Percentiles rank a stretch among this genome's conserved stretches.
Evolutionary conservation across 2,888 invertebrate species (phyloP).

Genomic region (Congeria kusceri): DNA sequence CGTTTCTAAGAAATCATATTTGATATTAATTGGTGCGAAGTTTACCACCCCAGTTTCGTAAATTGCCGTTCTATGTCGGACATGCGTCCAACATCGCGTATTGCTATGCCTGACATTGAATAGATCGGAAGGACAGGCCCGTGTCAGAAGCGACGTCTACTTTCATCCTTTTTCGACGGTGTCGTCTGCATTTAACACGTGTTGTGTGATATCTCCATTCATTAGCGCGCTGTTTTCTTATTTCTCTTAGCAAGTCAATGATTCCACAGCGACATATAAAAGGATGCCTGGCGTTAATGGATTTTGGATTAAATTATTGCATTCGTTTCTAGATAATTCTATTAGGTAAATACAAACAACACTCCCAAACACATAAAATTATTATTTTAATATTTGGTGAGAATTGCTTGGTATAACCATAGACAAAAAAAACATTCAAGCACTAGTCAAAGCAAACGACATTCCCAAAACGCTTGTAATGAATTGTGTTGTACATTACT

Average conservation of each 20-base stretch:
- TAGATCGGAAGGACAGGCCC: slow-evolving; percentile 56
- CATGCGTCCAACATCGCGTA: slow-evolving; percentile 19
- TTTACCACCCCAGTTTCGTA: slow-evolving; percentile 30
- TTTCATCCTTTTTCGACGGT: slow-evolving; percentile 48
- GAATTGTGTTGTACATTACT: no score
- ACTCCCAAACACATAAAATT: background rate
- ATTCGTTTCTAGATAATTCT: slow-evolving; percentile 65
- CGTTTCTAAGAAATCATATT: slow-evolving; percentile 61
- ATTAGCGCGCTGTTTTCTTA: slow-evolving; percentile 52
- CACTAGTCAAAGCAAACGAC: no score
- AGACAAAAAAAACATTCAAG: no score
- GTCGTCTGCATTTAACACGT: slow-evolving; percentile 46
- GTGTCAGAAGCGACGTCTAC: slow-evolving; percentile 47
- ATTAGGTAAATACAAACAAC: slow-evolving; percentile 60
- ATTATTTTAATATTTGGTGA: no score
- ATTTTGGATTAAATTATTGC: slow-evolving; percentile 60
- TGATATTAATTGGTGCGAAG: slow-evolving; percentile 50
- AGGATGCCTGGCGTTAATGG: slow-evolving; percentile 55
- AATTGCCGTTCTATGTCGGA: slow-evolving; percentile 61
- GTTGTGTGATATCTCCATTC: slow-evolving; percentile 63
- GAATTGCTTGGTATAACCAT: no score
- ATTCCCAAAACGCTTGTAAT: no score
- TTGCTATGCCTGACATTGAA: slow-evolving; percentile 45
- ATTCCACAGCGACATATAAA: slow-evolving; percentile 14
- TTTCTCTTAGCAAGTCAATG: slow-evolving; percentile 21